A percentile compares a stretch with the other conserved stretches of the same genome.
These are phyloP conservation scores for Caenorhabditis tropicalis DNA, from an alignment of 1,140 invertebrate species.

Conservation along the genomic window DNA sequence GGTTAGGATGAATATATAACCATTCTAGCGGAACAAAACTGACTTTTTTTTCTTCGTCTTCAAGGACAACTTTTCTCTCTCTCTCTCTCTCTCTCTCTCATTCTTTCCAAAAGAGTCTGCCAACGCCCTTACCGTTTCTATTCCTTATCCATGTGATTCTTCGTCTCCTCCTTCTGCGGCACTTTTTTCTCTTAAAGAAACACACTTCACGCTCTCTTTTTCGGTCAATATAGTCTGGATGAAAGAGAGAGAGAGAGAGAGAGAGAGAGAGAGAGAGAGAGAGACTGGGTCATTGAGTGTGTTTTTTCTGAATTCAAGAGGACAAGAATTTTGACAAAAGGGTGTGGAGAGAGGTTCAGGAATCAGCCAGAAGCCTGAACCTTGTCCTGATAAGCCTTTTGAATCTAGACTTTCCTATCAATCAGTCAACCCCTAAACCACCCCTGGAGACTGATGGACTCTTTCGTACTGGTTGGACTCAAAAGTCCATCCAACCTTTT, in stretches of 20 bases:
- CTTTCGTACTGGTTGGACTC: background rate
- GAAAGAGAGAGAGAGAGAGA: too few relatives aligned
- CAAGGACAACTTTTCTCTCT: conserved; percentile 4
- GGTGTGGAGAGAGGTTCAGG: too few relatives aligned
- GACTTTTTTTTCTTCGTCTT: background rate
- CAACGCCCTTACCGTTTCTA: background rate
- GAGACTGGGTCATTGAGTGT: background rate
- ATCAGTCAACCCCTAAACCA: too few relatives aligned
- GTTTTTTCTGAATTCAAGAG: background rate
- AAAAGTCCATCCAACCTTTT: background rate
- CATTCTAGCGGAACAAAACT: conserved; percentile 24
- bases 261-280: too few relatives aligned
- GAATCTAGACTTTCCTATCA: too few relatives aligned
- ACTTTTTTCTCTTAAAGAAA: background rate
- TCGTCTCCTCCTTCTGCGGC: background rate
- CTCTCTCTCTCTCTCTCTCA: background rate
- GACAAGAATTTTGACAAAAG: background rate
- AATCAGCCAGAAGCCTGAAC: too few relatives aligned
- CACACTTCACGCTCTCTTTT: background rate
- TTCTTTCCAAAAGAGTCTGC: background rate
- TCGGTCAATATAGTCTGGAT: too few relatives aligned
- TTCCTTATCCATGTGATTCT: background rate
- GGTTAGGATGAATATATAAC: background rate
- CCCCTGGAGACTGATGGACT: too few relatives aligned
- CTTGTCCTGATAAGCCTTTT: too few relatives aligned